phyloP scores from a whole-genome alignment of 2,113 vertebrate species.

The Numenius arquata region DNA sequence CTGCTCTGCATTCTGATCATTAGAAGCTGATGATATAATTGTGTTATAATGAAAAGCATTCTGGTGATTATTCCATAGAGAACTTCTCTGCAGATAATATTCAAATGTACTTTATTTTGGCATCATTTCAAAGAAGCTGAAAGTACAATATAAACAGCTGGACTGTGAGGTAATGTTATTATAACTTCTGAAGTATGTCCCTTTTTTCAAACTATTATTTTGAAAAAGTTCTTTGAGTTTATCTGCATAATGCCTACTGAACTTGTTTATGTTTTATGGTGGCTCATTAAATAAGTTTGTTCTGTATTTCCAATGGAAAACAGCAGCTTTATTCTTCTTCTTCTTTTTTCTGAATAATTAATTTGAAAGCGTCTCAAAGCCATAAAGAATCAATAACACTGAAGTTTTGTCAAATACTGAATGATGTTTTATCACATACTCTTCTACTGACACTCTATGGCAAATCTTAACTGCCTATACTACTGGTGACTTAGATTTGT shows the following conservation, averaged over 20 bases:
- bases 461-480: not conserved
- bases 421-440: not conserved
- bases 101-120: conserved; percentile 62
- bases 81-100: conserved; percentile 48
- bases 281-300: conserved; percentile 27
- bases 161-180: conserved; percentile 29
- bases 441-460: not conserved
- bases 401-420: not conserved
- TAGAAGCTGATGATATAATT: conserved; percentile 67
- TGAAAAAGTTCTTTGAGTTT: conserved; percentile 6
- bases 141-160: conserved; percentile 56
- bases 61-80: conserved; percentile 63
- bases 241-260: not conserved
- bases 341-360: not conserved
- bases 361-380: not conserved
- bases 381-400: not conserved
- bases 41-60: conserved; percentile 64
- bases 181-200: not conserved
- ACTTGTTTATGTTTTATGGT: not conserved
- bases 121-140: conserved; percentile 32
- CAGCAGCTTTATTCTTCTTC: not conserved
- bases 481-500: not conserved
- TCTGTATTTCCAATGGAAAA: not conserved
- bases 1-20: conserved; percentile 60
- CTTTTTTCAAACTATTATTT: not conserved